Percentiles rank a stretch among this genome's conserved stretches.
Conservation (phyloP, 2,797 vertebrate genomes). For the Sparus aurata region DNA sequence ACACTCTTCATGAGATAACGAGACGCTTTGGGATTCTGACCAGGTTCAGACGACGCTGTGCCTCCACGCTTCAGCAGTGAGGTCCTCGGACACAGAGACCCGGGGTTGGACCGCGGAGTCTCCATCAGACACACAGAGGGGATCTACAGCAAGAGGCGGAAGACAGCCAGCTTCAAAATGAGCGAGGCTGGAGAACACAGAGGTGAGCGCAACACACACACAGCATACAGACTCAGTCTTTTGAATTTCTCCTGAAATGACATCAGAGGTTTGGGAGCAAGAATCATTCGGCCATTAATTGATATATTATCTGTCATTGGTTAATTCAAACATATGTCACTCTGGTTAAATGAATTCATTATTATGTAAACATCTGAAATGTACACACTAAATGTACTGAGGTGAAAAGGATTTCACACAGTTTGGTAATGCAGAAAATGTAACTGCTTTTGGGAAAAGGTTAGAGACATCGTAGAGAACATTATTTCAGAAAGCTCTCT, state of each 20-base stretch:
- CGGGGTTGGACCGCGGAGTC: constrained; percentile 55
- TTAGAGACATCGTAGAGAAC: background rate
- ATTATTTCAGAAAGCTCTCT: background rate
- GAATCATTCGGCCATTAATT: background rate
- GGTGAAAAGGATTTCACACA: background rate
- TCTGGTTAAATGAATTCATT: background rate
- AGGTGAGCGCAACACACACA: constrained; percentile 57
- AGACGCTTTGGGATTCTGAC: background rate
- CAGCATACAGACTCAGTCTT: too few species aligned
- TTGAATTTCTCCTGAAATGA: too few species aligned
- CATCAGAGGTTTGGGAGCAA: background rate
- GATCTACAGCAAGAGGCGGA: constrained; percentile 81
- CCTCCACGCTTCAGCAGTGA: constrained; percentile 82
- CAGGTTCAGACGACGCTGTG: constrained; percentile 87
- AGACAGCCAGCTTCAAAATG: constrained; percentile 41
- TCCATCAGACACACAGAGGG: constrained; percentile 81
- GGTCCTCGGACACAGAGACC: constrained; percentile 67
- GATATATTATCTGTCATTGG: background rate
- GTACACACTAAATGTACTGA: background rate
- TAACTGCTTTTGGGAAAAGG: background rate
- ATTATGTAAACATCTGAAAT: background rate
- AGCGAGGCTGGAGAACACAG: background rate
- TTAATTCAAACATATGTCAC: background rate
- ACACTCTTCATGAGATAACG: constrained; percentile 8
- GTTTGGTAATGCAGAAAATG: background rate